Evolutionary conservation across 2,113 vertebrate species (phyloP), one percentile per base, ranked within the genome.

Genomic region (Hepsetus odoe): DNA sequence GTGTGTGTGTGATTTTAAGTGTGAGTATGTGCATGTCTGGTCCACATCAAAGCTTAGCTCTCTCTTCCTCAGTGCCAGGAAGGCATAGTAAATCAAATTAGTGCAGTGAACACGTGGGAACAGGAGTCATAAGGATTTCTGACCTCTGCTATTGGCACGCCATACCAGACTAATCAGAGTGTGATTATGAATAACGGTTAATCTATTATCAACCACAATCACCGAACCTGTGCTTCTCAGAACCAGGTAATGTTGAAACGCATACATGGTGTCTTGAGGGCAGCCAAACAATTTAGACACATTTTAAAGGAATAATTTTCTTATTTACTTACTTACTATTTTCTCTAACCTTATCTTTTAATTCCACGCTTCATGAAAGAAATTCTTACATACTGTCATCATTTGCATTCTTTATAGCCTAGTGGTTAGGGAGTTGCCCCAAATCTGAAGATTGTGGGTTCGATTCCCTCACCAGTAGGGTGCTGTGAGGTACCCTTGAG

Each of bases 11-110:
- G n/a, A n/a, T n/a, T n/a, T n/a, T n/a, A n/a, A n/a, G 53, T 13
- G 51, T 20, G 13, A 32, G 28, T 35, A 30, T 35, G 46, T 51
- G 28, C 44, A 42, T 20, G 40, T 87, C 64, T 81, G 81, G 74
- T 77, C 83, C 82, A 88, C 82, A 85, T 83, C 79, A 85, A 82
- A 82, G 78, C 79, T 72, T 67, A 67, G 56, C 20, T 3, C 30
- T 26, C 13, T 65, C 61, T 20, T 77, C n/a, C 42, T 77, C 20
- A 8, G 5, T 18, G n/a, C 28, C 42, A 30, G 40, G 55, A 71
- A 78, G 18, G n/a, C 55, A 14, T 35, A 11, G 28, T 10, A 28
- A 70, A 77, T 35, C 40, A 59, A 16, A 77, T 77, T 46, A 49
- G 26, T 10, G 14, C 66, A 30, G 53, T 59, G 35, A 38, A 26